These are phyloP conservation scores for Pocillopora meandrina DNA, from an alignment of 92 coral and sea anemone species.

Conservation along the genomic window DNA sequence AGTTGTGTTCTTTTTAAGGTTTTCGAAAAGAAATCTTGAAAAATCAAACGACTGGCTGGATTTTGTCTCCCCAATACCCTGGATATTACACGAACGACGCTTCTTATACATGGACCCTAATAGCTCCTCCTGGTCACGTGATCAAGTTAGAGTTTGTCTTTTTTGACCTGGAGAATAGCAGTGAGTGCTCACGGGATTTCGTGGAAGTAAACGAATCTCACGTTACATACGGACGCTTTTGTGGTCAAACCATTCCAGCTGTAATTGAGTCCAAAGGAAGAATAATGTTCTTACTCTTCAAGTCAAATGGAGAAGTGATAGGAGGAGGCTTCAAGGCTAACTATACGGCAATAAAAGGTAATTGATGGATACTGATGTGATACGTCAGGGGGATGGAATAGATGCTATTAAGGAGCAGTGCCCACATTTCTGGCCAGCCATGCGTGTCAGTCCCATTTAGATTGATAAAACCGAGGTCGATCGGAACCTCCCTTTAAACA, in stretches of 20 bases:
- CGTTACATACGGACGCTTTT: not conserved
- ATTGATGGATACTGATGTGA: not conserved
- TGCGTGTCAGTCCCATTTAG: too few relatives aligned
- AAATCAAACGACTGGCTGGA: constrained; percentile 29
- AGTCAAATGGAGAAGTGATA: constrained; percentile 1
- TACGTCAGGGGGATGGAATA: not conserved
- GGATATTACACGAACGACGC: constrained; percentile 60
- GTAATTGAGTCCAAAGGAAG: not conserved
- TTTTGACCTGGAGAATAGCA: constrained; percentile 18
- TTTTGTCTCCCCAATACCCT: constrained; percentile 76
- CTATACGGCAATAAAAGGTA: constrained; percentile 35
- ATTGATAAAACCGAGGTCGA: too few relatives aligned
- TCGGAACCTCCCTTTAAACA: too few relatives aligned
- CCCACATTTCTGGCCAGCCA: too few relatives aligned
- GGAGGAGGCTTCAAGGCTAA: constrained; percentile 55
- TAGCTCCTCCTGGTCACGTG: constrained; percentile 8
- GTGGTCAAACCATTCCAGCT: constrained; percentile 5
- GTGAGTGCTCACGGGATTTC: not conserved
- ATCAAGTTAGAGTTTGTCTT: constrained; percentile 10
- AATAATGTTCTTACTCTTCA: not conserved
- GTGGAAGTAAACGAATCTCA: not conserved
- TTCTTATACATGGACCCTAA: constrained; percentile 26
- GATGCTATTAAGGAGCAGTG: too few relatives aligned
- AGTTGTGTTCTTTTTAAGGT: not conserved
- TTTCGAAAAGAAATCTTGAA: not conserved